Conservation (phyloP, 2,113 vertebrate species). For the Laticauda colubrina region DNA sequence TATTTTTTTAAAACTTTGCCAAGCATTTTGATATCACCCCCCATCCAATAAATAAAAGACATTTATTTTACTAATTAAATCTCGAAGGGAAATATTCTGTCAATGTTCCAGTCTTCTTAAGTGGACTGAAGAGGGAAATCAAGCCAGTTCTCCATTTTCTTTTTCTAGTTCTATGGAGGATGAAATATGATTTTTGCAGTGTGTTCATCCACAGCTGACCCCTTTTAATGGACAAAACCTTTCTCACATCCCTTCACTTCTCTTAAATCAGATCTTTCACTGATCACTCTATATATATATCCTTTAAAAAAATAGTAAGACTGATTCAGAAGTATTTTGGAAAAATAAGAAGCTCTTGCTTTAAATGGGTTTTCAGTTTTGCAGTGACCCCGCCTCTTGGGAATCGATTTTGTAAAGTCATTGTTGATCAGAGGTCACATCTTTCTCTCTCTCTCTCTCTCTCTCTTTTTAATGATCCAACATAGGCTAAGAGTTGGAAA, state of each 20-base stretch:
- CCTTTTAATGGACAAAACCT: constrained; percentile 48
- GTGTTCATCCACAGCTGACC: constrained; percentile 15
- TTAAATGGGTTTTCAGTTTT: constrained; percentile 49
- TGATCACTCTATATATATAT: background rate
- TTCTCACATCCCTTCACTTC: constrained; percentile 52
- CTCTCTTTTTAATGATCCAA: constrained; percentile 60
- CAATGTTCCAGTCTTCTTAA: constrained; percentile 33
- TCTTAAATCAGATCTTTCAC: constrained; percentile 16
- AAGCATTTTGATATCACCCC: constrained; percentile 50
- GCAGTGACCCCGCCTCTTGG: constrained; percentile 59
- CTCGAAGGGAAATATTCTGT: constrained; percentile 35
- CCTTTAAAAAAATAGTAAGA: constrained; percentile 1
- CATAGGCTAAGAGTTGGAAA: constrained; percentile 65
- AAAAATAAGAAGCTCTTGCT: constrained; percentile 33
- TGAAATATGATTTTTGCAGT: constrained; percentile 27
- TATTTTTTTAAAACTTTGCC: constrained; percentile 7
- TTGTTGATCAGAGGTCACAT: constrained; percentile 43
- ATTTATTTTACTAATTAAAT: constrained; percentile 35
- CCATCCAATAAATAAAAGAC: constrained; percentile 1
- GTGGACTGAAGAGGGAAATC: constrained; percentile 41
- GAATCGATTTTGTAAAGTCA: constrained; percentile 61
- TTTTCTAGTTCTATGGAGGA: constrained; percentile 45
- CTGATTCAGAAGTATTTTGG: background rate
- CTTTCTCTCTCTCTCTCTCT: constrained; percentile 14
- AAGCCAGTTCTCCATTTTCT: constrained; percentile 45